phyloP scores from a whole-genome alignment of 2,888 invertebrate genomes.

The Noctua janthe region DNA sequence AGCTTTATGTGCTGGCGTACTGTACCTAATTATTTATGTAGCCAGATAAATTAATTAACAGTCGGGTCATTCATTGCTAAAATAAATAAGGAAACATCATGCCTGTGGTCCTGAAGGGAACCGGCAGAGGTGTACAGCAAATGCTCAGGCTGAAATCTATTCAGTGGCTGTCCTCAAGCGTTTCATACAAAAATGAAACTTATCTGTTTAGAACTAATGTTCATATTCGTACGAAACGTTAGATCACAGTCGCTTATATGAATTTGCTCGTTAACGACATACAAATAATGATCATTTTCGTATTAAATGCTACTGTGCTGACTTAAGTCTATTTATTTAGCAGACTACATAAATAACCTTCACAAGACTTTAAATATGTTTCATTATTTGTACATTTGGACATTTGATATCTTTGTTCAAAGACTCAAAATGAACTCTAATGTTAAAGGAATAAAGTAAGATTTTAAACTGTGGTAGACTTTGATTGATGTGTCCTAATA shows the following conservation, averaged over 20 bases:
- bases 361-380: conserved; percentile 37
- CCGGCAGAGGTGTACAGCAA: not conserved
- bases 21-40: conserved; percentile 9
- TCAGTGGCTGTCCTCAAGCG: not conserved
- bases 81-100: not conserved
- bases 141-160: not conserved
- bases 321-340: not conserved
- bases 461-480: conserved; percentile 61
- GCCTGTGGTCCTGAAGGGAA: not conserved
- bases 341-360: conserved; percentile 27
- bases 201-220: not conserved
- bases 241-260: not conserved
- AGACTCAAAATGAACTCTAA: conserved; percentile 58
- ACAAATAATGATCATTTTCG: not conserved
- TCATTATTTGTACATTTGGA: conserved; percentile 62
- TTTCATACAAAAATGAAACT: not conserved
- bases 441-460: conserved; percentile 43
- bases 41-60: not conserved
- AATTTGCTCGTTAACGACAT: not conserved
- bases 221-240: not conserved
- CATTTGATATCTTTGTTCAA: conserved; percentile 42
- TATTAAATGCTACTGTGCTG: not conserved
- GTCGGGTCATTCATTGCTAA: not conserved
- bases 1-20: too few relatives aligned
- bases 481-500: conserved; percentile 38